Base-by-base conservation (phyloP, 2,888 invertebrate genomes). In the Trichopoda pennipes region DNA sequence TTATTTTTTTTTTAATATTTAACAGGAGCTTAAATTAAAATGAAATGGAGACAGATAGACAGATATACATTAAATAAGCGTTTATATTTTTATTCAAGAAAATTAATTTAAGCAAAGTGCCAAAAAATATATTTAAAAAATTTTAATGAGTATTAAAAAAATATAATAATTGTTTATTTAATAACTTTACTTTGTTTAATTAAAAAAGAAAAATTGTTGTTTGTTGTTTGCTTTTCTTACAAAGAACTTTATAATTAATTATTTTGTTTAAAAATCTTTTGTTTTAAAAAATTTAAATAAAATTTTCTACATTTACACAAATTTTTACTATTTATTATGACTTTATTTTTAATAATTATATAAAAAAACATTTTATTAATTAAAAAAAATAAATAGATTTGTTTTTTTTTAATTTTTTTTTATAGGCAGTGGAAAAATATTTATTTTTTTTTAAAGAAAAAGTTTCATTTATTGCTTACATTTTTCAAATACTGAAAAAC, bases 131-230 rank as follows among this genome's bases (percentile, higher is more conserved):
- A 61, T 44, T 56, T 60, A 28, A 9, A 55, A n/a, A 10, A 12
- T 23, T 72, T 55, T 38, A 38, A 63, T 70, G 82, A 82, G 82
- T 82, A 82, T 82, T 82, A 75, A 17, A 82, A n/a, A 82, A 82
- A 75, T 70, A 81, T 64, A 38, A 74, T 63, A 35, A 53, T 53
- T 56, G 17, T 60, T 64, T 66, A 7, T 64, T 49, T n/a, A n/a
- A n/a, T n/a, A 14, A 16, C 32, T 55, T 55, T 55, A 19, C 28
- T 47, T 32, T 63, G 47, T 17, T 56, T 47, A 47, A 9, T 14
- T 74, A 16, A 28, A 23, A 47, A 55, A n/a, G n/a, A 49, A 51
- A 28, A 28, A 4, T 28, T 28, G 7, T 6, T 2, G n/a, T n/a
- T n/a, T n/a, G n/a, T n/a, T n/a, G n/a, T 38, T 12, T 56, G 14